These are phyloP conservation scores for Microcebus ravelobensis DNA, from an alignment of 2,113 vertebrate species.

Conservation along the genomic window DNA sequence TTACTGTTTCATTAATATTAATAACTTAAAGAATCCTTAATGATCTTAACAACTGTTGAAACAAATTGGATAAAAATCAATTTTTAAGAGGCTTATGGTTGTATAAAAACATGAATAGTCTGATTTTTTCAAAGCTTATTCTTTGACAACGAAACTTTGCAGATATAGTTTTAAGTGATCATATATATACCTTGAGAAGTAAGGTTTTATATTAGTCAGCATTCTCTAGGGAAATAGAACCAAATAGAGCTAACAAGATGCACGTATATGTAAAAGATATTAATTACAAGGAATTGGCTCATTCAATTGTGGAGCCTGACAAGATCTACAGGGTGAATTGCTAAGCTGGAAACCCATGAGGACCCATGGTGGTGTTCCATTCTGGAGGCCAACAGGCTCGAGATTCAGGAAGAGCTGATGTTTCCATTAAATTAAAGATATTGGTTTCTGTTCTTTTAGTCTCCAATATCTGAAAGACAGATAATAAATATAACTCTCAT, in stretches of 20 bases:
- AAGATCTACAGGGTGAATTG: neutral
- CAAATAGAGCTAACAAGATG: neutral
- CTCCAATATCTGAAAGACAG: neutral
- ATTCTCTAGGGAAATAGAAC: neutral
- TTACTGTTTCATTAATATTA: neutral
- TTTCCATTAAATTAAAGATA: neutral
- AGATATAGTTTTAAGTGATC: neutral
- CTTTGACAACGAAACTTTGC: neutral
- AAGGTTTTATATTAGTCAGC: neutral
- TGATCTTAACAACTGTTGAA: neutral
- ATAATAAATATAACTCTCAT: neutral
- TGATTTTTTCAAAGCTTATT: neutral
- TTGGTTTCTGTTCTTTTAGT: neutral
- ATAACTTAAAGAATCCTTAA: neutral
- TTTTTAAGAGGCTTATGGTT: neutral
- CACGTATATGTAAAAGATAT: neutral
- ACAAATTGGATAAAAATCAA: neutral
- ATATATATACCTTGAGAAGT: neutral
- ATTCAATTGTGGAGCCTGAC: neutral
- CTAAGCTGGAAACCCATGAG: fast-evolving
- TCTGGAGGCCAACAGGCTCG: neutral
- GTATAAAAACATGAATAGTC: neutral
- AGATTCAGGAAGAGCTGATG: neutral
- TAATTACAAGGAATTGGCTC: neutral
- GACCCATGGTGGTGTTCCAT: neutral